Evolutionary conservation across 2,888 invertebrate species (phyloP), one percentile per base, ranked within the genome.

Genomic region (Teleogryllus oceanicus): DNA sequence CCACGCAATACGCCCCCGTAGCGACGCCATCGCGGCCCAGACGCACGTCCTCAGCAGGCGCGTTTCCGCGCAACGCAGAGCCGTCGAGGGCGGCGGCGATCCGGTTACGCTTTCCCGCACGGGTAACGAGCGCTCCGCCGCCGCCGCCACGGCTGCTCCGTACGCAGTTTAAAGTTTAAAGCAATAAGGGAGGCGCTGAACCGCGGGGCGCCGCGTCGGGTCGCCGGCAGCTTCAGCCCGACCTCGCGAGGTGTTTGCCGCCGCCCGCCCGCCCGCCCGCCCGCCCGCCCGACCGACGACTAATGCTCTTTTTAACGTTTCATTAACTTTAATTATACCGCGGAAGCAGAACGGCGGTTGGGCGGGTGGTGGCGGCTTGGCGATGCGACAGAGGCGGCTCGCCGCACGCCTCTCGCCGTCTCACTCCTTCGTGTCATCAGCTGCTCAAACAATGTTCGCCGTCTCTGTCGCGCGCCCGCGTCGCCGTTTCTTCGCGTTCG

Each of bases 321-420:
- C 79, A 79, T 81, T 81, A 81, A 78, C 74, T 79, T 78, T 81
- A 79, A 81, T 81, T 81, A 81, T 77, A 76, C 76, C 49, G 49
- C 77, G 78, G 78, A 74, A 75, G 78, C 49, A 49, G 49, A 75
- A 51, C 51, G 13, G 62, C 78, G 21, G 16, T 37, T 8, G 37
- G 37, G 37, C 37, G 37, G 37, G 37, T 37, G 37, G 37, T 37
- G 37, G 62, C 49, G 24, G 51, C n/a, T 18, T 11, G 21, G 50
- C 11, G 20, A 16, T n/a, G 74, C 12, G 49, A 49, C 12, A 18
- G 13, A 76, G 13, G 37, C 20, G 37, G 37, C 16, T 21, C n/a
- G 12, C n/a, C 76, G 21, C 11, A 20, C 21, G 24, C 76, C 37
- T 37, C 37, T 37, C 37, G 37, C 37, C 37, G 37, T 37, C 37